Evolutionary conservation across 2,797 vertebrate genomes (phyloP), one percentile per base, ranked within the genome.

Genomic region (Semaprochilodus insignis): DNA sequence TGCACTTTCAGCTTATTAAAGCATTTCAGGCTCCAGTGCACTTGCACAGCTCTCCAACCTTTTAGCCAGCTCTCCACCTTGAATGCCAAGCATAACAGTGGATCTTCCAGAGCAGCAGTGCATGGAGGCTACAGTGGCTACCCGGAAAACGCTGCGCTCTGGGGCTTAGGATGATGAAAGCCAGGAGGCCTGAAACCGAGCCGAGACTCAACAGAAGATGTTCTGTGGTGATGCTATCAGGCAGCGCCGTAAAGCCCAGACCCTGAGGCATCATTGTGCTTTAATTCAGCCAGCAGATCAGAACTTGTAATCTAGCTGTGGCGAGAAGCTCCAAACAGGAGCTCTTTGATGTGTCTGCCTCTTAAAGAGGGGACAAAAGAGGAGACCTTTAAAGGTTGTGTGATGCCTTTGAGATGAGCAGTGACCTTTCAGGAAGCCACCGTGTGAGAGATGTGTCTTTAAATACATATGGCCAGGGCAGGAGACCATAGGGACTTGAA

Each of bases 301-400:
- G 78, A 87, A 77, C 85, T 91, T 88, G 88, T 88, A 92, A 92
- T 91, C 89, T 86, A 87, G 65, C 74, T 62, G 67, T 86, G 72
- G 74, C 75, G 83, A 78, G 74, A 80, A 0, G 84, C 77, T 85
- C 69, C 82, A 85, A 74, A 55, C 78, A 79, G 60, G 31, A 81
- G 51, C 81, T 16, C 91, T 86, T 70, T 92, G 88, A 93, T 90
- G 88, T 90, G 81, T 91, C 91, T 89, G 87, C 25, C 92, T 93
- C 85, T 92, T 91, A 93, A 87, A 86, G 11, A 78, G 83, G 91
- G 77, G 91, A 92, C 92, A 93, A 90, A 91, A 86, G 88, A 88
- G 86, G 78, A 89, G 93, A 92, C 92, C 93, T 94, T 95, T 96
- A 92, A 95, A 94, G 93, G 89, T 94, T 90, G 83, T 80, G 83